These are phyloP conservation scores for Bombyx mori DNA, from an alignment of 1,140 invertebrate genomes.

Conservation along the genomic window DNA sequence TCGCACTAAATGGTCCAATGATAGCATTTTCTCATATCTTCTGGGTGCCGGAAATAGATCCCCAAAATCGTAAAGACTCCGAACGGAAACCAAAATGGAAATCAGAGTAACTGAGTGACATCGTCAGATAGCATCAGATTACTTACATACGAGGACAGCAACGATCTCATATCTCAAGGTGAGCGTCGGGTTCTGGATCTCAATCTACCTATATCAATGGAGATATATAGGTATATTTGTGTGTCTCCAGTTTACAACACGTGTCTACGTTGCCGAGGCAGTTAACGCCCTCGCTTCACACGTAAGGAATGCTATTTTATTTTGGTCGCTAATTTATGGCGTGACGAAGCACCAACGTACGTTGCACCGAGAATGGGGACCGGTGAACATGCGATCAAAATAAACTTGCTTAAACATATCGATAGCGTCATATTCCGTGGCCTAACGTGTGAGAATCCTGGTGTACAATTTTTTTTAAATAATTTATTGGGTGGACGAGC, in stretches of 20 bases:
- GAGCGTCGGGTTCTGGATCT: background rate
- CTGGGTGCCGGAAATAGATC: no score
- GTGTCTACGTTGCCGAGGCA: background rate
- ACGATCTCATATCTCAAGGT: background rate
- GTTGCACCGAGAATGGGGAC: background rate
- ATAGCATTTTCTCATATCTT: no score
- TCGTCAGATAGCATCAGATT: background rate
- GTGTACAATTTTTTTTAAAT: no score
- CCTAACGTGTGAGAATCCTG: background rate
- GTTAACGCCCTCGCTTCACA: conserved; percentile 8
- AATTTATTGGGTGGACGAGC: no score
- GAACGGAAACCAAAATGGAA: no score
- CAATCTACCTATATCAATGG: background rate
- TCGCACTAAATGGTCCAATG: no score
- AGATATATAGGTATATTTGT: background rate
- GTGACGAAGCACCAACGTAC: conserved; percentile 2
- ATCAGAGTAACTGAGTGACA: background rate
- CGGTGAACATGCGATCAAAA: no score
- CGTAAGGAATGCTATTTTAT: conserved; percentile 9
- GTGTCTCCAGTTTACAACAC: background rate
- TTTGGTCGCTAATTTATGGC: conserved; percentile 10
- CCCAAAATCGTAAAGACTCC: no score
- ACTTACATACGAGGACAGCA: background rate
- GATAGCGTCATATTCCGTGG: no score
- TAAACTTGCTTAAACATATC: no score